Conservation (phyloP, 1,140 invertebrate genomes). For the Drosophila cardini region DNA sequence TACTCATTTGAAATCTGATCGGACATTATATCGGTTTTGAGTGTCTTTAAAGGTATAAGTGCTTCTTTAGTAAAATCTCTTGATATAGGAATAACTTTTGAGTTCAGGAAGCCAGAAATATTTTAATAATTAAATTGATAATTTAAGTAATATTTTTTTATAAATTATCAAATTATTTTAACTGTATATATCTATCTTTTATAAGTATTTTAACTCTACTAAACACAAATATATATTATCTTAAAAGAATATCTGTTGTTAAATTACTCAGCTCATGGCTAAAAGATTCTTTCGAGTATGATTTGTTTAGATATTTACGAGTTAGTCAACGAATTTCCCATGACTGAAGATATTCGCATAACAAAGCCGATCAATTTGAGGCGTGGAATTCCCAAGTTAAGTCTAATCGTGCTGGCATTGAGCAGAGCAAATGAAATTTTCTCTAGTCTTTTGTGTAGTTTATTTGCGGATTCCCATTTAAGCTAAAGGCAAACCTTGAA, state of each 20-base stretch:
- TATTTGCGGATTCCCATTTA: constrained; percentile 26
- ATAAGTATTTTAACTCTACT: too few relatives aligned
- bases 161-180: too few relatives aligned
- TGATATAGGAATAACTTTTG: too few relatives aligned
- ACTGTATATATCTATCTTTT: too few relatives aligned
- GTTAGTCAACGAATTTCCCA: constrained; percentile 29
- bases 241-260: background rate
- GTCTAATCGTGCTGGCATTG: constrained; percentile 35
- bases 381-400: constrained; percentile 26
- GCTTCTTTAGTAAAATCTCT: too few relatives aligned
- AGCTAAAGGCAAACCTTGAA: constrained; percentile 22
- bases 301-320: background rate
- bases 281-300: background rate
- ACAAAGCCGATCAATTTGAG: constrained; percentile 32
- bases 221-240: too few relatives aligned
- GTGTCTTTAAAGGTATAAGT: too few relatives aligned
- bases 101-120: too few relatives aligned
- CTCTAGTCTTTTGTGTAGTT: constrained; percentile 17
- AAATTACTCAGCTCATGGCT: background rate
- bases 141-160: too few relatives aligned
- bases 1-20: background rate
- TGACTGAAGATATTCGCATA: constrained; percentile 13
- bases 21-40: too few relatives aligned
- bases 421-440: constrained; percentile 42
- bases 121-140: too few relatives aligned